Evolutionary conservation across 2,113 vertebrate species (phyloP).

Genomic region (Electrona antarctica): DNA sequence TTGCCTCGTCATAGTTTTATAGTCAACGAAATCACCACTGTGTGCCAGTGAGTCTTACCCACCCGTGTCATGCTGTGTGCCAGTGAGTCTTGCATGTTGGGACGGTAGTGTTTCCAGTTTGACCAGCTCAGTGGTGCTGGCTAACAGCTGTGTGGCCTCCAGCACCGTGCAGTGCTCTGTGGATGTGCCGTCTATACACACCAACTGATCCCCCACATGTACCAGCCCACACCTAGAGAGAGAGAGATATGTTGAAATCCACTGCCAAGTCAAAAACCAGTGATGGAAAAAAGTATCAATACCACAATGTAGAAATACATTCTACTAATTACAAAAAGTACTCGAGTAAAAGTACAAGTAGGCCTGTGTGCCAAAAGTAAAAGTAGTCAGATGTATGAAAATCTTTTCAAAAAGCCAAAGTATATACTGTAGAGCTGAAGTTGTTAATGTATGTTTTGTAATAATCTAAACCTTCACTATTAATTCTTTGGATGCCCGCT

Average conservation of each 20-base stretch:
- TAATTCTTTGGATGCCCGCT: no score
- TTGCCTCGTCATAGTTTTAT: no score
- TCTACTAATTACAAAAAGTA: no score
- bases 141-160: conserved; percentile 93
- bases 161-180: conserved; percentile 92
- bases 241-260: no score
- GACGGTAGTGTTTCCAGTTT: conserved; percentile 90
- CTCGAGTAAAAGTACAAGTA: no score
- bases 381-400: conserved; percentile 9
- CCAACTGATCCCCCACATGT: conserved; percentile 91
- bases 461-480: conserved; percentile 17
- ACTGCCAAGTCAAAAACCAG: no score
- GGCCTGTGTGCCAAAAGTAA: background rate
- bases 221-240: conserved; percentile 87
- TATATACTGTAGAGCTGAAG: conserved; percentile 40
- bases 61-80: conserved; percentile 92
- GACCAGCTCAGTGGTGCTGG: conserved; percentile 87
- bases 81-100: conserved; percentile 85
- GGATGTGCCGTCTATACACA: conserved; percentile 93
- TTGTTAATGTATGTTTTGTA: conserved; percentile 53
- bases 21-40: no score
- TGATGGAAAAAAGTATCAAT: no score
- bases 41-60: conserved; percentile 31
- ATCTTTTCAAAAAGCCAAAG: no score
- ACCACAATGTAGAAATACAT: no score